Conservation (phyloP, 2,113 vertebrate genomes). For the Amia ocellicauda region DNA sequence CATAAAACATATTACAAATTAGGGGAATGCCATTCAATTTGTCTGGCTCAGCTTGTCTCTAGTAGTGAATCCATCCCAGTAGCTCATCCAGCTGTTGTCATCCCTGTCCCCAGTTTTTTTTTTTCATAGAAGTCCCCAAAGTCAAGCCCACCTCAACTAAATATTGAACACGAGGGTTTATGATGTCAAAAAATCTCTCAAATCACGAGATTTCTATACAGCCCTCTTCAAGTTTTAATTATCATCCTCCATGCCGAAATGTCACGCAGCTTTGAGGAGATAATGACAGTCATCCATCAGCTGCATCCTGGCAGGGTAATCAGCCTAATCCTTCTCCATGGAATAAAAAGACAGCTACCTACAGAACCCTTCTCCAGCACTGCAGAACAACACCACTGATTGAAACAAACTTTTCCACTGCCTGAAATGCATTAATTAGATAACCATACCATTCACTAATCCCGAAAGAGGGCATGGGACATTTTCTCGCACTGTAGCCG, state of each 20-base stretch:
- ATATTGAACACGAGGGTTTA: slow-evolving; percentile 22
- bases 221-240: slow-evolving; percentile 67
- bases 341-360: slow-evolving; percentile 54
- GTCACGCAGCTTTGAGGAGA: slow-evolving; percentile 66
- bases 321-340: slow-evolving; percentile 63
- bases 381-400: slow-evolving; percentile 40
- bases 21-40: too few species aligned
- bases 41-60: too few species aligned
- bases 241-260: slow-evolving; percentile 63
- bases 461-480: slow-evolving; percentile 13
- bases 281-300: slow-evolving; percentile 76
- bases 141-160: slow-evolving; percentile 9
- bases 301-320: slow-evolving; percentile 61
- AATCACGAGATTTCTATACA: slow-evolving; percentile 46
- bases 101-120: too few species aligned
- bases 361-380: slow-evolving; percentile 42
- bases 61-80: too few species aligned
- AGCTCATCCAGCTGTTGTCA: too few species aligned
- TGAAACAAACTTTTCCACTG: too few species aligned
- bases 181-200: slow-evolving; percentile 27
- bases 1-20: too few species aligned
- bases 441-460: slow-evolving; percentile 19
- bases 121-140: too few species aligned
- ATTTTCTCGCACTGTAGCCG: too few species aligned
- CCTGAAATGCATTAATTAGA: too few species aligned